Percentiles rank a stretch among this genome's conserved stretches.
Conservation (phyloP, 2,888 invertebrate species). For the Melipona beecheii region DNA sequence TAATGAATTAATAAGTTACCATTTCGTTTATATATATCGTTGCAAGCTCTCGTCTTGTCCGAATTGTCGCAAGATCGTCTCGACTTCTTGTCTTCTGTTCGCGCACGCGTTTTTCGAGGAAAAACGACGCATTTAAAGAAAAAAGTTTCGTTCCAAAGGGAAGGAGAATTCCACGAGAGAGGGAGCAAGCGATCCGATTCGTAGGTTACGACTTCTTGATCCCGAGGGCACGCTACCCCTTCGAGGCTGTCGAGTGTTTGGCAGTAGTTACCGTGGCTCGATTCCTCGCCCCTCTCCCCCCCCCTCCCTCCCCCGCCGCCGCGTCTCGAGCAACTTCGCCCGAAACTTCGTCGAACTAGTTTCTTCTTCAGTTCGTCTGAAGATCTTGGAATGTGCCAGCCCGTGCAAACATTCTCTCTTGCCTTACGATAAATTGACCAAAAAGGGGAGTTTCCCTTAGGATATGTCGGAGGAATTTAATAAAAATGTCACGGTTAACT, state of each 20-base stretch:
- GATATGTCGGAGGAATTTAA: too few species aligned
- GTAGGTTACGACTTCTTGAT: slow-evolving; percentile 55
- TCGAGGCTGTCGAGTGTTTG: slow-evolving; percentile 11
- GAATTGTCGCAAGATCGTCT: too few species aligned
- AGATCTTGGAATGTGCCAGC: slow-evolving; percentile 48
- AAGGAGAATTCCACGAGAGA: neutral
- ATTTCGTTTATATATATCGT: too few species aligned
- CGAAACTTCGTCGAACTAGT: slow-evolving; percentile 58
- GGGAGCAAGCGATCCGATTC: slow-evolving; percentile 5
- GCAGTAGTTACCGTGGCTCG: slow-evolving; percentile 47
- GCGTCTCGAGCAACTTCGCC: slow-evolving; percentile 41
- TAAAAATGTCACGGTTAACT: too few species aligned
- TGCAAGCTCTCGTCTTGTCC: too few species aligned
- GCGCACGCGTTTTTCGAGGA: too few species aligned
- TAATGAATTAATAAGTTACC: too few species aligned
- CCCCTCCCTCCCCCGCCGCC: slow-evolving; percentile 1
- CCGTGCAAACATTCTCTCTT: neutral
- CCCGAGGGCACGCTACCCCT: slow-evolving; percentile 16
- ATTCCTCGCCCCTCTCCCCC: slow-evolving; percentile 30
- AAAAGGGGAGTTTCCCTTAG: too few species aligned
- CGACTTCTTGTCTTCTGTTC: too few species aligned
- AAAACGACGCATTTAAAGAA: too few species aligned
- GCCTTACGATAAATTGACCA: too few species aligned
- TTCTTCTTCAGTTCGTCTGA: slow-evolving; percentile 54
- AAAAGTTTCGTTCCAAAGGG: neutral